These are phyloP conservation scores for Microtus ochrogaster DNA, from an alignment of 2,113 vertebrate species.

Conservation along the genomic window DNA sequence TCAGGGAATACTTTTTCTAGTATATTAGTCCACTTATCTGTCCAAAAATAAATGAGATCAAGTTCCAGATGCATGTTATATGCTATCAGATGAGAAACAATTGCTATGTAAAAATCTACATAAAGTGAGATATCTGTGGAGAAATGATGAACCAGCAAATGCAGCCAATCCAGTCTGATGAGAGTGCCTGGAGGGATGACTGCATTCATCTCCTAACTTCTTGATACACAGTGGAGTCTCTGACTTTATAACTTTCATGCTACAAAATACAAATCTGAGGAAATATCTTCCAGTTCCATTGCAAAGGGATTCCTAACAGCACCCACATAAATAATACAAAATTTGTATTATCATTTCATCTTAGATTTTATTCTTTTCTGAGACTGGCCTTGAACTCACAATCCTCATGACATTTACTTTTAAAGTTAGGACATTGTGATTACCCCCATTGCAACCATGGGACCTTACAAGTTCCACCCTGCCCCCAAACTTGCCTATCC, in stretches of 20 bases:
- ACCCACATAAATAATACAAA: neutral
- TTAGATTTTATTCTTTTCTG: neutral
- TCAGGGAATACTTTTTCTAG: neutral
- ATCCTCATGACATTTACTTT: neutral
- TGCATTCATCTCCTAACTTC: neutral
- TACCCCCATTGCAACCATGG: too few species aligned
- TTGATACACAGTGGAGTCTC: neutral
- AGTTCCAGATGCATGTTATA: neutral
- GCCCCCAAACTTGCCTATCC: too few species aligned
- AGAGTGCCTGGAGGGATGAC: neutral
- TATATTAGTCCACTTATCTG: neutral
- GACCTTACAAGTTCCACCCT: too few species aligned
- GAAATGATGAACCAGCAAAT: neutral
- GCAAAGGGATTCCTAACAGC: neutral
- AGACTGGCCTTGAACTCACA: neutral
- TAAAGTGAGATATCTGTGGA: neutral
- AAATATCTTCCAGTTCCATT: neutral
- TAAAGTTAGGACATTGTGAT: neutral
- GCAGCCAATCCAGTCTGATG: neutral
- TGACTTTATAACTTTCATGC: neutral
- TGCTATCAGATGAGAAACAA: neutral
- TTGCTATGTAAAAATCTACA: neutral
- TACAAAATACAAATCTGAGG: neutral
- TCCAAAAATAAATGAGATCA: neutral
- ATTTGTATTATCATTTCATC: neutral